Percentiles rank a stretch among this genome's conserved stretches.
These are phyloP conservation scores for Phenganax stokvisi DNA, from an alignment of 92 coral and sea anemone genomes.

Conservation along the genomic window DNA sequence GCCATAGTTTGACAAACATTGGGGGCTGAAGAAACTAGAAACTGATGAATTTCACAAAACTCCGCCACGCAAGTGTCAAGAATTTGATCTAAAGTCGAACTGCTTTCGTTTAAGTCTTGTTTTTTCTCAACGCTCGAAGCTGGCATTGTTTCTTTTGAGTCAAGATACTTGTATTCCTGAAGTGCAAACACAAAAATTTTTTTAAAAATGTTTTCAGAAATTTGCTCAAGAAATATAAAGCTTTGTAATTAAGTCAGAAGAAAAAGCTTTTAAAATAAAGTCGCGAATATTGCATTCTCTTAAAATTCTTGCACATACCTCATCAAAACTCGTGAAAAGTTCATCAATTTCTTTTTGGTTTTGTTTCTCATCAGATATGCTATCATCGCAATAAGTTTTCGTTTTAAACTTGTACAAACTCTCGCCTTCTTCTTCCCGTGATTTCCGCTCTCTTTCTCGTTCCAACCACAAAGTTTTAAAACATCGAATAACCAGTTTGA, in stretches of 20 bases:
- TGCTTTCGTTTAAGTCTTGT: not conserved
- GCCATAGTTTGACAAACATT: conserved; percentile 8
- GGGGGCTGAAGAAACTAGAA: conserved; percentile 24
- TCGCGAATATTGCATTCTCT: no score
- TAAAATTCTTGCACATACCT: no score
- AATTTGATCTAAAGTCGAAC: not conserved
- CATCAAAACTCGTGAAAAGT: conserved; percentile 77
- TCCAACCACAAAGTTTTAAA: conserved; percentile 18
- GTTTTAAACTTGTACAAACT: conserved; percentile 58
- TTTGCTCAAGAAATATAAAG: no score
- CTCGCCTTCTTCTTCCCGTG: conserved; percentile 63
- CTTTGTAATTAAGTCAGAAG: no score
- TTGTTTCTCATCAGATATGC: conserved; percentile 56
- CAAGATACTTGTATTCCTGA: conserved; percentile 60
- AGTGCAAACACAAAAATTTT: no score
- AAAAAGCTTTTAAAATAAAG: no score
- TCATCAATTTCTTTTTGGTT: conserved; percentile 50
- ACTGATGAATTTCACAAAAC: conserved; percentile 26
- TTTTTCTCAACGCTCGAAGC: conserved; percentile 25
- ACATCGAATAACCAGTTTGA: conserved; percentile 1
- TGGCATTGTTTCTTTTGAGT: not conserved
- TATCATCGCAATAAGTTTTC: conserved; percentile 6
- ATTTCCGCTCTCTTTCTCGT: conserved; percentile 12
- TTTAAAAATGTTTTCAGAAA: no score
- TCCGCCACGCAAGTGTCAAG: not conserved